Conservation (phyloP, 2,888 invertebrate genomes). For the Drosophila paracracens region DNA sequence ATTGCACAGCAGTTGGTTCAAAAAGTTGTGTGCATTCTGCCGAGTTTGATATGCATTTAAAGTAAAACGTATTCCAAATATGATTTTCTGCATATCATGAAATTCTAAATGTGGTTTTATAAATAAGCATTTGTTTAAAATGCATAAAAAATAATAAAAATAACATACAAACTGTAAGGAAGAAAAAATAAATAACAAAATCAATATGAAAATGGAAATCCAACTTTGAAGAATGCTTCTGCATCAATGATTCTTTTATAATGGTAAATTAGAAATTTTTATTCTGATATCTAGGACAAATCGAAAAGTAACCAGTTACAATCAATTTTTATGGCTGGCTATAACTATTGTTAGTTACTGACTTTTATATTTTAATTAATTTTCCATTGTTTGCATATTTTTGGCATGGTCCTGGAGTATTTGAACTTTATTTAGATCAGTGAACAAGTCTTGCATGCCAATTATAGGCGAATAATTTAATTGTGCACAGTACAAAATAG, state of each 20-base stretch:
- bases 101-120: neutral
- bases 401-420: constrained; percentile 8
- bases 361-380: neutral
- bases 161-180: neutral
- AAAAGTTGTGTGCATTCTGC: neutral
- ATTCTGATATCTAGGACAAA: neutral
- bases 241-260: neutral
- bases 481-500: constrained; percentile 36
- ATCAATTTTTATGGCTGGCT: neutral
- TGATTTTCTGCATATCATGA: neutral
- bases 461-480: constrained; percentile 52
- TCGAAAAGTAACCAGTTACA: neutral
- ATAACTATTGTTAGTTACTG: constrained; percentile 4
- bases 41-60: neutral
- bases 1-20: neutral
- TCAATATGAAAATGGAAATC: neutral
- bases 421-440: constrained; percentile 12
- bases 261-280: neutral
- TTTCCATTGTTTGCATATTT: neutral
- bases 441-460: constrained; percentile 15
- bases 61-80: neutral
- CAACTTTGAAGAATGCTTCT: neutral
- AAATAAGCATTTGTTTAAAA: neutral
- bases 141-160: neutral
- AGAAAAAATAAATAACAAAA: neutral